Conservation (phyloP, 2,113 vertebrate species). For the Gallinago jamesoni region DNA sequence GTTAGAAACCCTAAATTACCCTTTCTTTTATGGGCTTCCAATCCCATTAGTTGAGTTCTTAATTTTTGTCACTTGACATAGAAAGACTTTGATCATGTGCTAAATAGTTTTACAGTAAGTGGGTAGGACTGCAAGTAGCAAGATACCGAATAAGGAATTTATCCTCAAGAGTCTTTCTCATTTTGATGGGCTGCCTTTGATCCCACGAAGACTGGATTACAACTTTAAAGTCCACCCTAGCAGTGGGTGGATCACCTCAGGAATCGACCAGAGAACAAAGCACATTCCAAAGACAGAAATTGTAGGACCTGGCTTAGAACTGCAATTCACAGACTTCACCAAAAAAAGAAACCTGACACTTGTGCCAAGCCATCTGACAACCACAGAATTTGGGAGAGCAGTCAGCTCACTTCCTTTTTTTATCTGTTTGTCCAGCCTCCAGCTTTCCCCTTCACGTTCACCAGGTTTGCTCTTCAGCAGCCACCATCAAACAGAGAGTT, state of each 20-base stretch:
- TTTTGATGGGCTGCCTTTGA: slow-evolving; percentile 16
- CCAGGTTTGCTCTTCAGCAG: background rate
- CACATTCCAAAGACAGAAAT: slow-evolving; percentile 28
- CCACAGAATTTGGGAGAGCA: slow-evolving; percentile 16
- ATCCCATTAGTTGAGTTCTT: background rate
- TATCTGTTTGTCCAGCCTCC: slow-evolving; percentile 9
- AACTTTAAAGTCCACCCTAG: background rate
- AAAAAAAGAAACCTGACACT: background rate
- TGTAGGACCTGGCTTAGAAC: slow-evolving; percentile 15
- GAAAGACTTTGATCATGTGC: background rate
- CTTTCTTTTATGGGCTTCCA: background rate
- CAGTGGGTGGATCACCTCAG: slow-evolving; percentile 11
- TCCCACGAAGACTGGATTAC: background rate
- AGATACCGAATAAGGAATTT: background rate
- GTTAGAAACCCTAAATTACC: background rate
- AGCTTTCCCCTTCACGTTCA: background rate
- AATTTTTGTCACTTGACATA: slow-evolving; percentile 11
- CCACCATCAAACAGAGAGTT: background rate
- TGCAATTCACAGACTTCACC: background rate
- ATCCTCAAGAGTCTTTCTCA: background rate
- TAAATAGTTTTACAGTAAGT: slow-evolving; percentile 3
- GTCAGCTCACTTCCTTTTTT: background rate
- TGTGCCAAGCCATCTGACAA: slow-evolving; percentile 17
- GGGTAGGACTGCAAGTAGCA: background rate
- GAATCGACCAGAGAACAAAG: slow-evolving; percentile 32